Base-by-base conservation (phyloP, 64 coral and sea anemone species). In the Acropora tenuis region DNA sequence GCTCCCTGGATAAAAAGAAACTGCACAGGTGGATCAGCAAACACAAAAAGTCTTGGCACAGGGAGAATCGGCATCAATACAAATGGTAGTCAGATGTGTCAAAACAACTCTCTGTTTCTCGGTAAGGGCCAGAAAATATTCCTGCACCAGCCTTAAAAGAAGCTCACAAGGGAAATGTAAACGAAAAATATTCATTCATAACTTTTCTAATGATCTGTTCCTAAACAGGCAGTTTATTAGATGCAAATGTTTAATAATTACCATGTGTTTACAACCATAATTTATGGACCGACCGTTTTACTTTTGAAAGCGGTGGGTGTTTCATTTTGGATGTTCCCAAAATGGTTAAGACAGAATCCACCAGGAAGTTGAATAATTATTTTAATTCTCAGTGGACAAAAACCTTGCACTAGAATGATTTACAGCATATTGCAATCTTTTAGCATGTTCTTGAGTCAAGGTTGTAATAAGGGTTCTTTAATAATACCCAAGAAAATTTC, bases 11-110 rank as follows among this genome's bases (percentile, higher is more conserved):
- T 61, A 40, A 48, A 47, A 77, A 86, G 85, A 48, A 65, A 49
- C 82, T 92, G 43, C 82, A 92, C 30, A 85, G 57, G 16, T 92
- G 90, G 82, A 92, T 87, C 43, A 86, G 78, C 47, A 92, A 78
- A 79, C 81, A 92, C 82, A 66, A 83, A 47, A 92, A 92, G 45
- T 40, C 8, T 3, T 92, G 90, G 90, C 82, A 92, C 43, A 78
- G 74, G 60, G 73, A 87, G 53, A 92, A 78, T 50, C 43, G 52
- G 53, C 82, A 85, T 77, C 66, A 43, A 60, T 92, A 87, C 74
- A 86, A 76, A 76, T 45, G 74, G 41, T 76, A 12, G 47, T 76
- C 74, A 76, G 12, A 75, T 44, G 41, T 6, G 74, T 76, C 74
- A 43, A 76, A 6, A 76, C 74, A 76, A 76, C 74, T 76, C 42